Evolutionary conservation across 2,113 vertebrate species (phyloP).

Genomic region (Microtus montanus): DNA sequence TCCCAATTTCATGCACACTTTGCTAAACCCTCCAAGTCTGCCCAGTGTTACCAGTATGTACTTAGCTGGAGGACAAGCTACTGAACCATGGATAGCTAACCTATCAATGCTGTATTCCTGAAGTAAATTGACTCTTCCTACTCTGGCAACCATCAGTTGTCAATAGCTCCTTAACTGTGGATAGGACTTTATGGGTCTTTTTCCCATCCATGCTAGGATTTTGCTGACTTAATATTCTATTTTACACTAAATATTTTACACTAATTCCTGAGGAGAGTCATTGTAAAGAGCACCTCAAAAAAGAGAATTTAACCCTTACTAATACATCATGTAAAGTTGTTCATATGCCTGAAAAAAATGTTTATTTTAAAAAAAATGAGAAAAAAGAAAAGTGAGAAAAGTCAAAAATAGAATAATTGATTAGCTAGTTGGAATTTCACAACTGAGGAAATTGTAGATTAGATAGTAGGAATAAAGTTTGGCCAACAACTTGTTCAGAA

Average conservation of each 20-base stretch:
- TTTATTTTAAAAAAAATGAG: not conserved
- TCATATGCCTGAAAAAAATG: slow-evolving; percentile 18
- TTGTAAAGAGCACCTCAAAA: not conserved
- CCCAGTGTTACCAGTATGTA: not conserved
- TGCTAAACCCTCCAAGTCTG: too few relatives aligned
- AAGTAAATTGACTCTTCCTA: not conserved
- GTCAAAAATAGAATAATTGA: not conserved
- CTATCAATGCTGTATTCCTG: not conserved
- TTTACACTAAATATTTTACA: not conserved
- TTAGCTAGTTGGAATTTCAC: not conserved
- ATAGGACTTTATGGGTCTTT: not conserved
- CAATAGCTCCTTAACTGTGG: not conserved
- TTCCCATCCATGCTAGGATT: not conserved
- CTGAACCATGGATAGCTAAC: not conserved
- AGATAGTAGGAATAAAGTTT: not conserved
- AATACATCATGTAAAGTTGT: not conserved
- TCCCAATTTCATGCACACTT: not conserved
- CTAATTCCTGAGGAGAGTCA: not conserved
- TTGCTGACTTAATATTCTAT: not conserved
- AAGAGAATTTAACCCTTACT: not conserved
- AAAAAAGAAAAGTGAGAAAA: not conserved
- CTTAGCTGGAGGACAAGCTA: not conserved
- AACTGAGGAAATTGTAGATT: not conserved
- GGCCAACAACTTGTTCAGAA: not conserved
- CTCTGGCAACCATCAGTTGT: too few relatives aligned